Evolutionary conservation across 2,888 invertebrate genomes (phyloP).

Genomic region (Trachelus iudaicus): DNA sequence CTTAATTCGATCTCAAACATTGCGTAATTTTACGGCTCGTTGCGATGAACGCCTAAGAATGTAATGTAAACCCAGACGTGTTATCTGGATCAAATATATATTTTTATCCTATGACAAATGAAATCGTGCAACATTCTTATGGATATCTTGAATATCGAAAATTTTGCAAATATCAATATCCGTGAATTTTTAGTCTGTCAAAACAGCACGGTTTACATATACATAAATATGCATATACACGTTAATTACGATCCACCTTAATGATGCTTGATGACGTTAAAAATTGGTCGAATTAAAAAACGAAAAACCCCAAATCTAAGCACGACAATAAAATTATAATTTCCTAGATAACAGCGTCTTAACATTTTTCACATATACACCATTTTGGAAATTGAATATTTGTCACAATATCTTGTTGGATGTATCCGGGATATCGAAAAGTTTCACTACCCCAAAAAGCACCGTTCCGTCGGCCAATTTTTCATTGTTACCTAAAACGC

Average conservation of each 20-base stretch:
- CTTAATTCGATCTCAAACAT: conserved; percentile 24
- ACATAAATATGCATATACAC: not conserved
- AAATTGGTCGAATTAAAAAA: not conserved
- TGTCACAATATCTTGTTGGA: no score
- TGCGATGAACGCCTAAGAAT: conserved; percentile 6
- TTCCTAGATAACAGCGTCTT: not conserved
- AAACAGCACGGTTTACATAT: not conserved
- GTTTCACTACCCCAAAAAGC: not conserved
- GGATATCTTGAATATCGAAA: not conserved
- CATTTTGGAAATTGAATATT: not conserved
- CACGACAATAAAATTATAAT: not conserved
- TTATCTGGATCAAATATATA: not conserved
- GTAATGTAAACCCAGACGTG: not conserved
- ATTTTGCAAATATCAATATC: not conserved
- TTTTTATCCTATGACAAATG: not conserved
- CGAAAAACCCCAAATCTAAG: no score
- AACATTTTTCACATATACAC: not conserved
- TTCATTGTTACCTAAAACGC: not conserved
- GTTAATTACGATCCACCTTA: not conserved
- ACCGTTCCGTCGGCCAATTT: not conserved
- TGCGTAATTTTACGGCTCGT: conserved; percentile 19
- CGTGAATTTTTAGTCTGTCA: not conserved
- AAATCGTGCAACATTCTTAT: not conserved
- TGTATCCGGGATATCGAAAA: no score
- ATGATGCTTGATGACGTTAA: not conserved